These are phyloP conservation scores for Spilosoma lubricipeda DNA, from an alignment of 2,888 invertebrate genomes.

Conservation along the genomic window DNA sequence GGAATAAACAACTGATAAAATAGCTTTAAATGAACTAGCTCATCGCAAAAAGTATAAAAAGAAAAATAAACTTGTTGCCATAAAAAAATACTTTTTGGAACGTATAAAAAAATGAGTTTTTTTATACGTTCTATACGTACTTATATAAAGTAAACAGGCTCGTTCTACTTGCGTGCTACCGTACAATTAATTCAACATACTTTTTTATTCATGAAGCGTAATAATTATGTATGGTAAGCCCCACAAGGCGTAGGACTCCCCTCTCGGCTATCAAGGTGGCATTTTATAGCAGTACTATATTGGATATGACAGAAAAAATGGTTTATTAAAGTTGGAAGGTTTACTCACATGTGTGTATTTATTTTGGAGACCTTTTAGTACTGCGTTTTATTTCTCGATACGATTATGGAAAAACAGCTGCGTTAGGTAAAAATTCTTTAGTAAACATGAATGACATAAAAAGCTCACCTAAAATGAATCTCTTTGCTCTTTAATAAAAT, in stretches of 20 bases:
- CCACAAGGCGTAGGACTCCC: constrained; percentile 2
- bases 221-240: constrained; percentile 45
- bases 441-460: background rate
- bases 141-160: constrained; percentile 15
- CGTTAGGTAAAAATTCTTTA: background rate
- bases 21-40: background rate
- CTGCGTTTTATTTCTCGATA: background rate
- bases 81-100: background rate
- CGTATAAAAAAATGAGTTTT: background rate
- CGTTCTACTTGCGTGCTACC: constrained; percentile 43
- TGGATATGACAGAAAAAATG: background rate
- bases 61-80: background rate
- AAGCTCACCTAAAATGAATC: no score
- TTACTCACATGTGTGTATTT: background rate
- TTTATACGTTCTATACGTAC: no score
- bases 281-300: constrained; percentile 3
- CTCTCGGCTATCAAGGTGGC: constrained; percentile 8
- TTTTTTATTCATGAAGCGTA: constrained; percentile 54
- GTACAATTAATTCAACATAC: constrained; percentile 47
- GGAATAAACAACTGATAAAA: no score
- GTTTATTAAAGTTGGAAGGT: background rate
- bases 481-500: no score
- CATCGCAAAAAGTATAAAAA: background rate
- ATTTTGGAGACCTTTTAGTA: background rate
- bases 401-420: background rate